Conservation (phyloP, 2,888 invertebrate species). For the Ophion slaviceki region DNA sequence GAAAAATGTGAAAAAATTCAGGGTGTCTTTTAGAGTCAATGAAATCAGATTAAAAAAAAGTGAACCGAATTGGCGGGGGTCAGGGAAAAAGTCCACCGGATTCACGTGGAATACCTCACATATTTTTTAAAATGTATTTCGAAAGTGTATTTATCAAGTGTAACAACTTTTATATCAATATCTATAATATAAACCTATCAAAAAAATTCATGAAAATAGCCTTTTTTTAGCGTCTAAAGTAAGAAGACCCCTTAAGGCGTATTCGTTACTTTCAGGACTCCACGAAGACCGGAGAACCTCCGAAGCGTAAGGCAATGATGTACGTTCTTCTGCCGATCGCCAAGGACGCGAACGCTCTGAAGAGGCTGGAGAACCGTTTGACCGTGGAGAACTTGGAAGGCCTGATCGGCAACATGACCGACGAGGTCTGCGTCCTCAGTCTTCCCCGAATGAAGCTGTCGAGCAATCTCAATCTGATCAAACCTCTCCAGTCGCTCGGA, state of each 20-base stretch:
- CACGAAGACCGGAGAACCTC: background rate
- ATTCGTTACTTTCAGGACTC: slow-evolving; percentile 3
- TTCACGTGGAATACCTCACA: too few species aligned
- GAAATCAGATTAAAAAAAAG: too few species aligned
- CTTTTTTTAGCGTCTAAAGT: too few species aligned
- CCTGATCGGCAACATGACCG: slow-evolving; percentile 84
- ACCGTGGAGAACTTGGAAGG: slow-evolving; percentile 84
- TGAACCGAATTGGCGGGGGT: too few species aligned
- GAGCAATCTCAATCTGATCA: slow-evolving; percentile 85
- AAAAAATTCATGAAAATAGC: too few species aligned
- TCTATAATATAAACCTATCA: too few species aligned
- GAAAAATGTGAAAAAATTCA: too few species aligned
- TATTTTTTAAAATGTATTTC: too few species aligned
- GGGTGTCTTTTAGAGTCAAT: too few species aligned
- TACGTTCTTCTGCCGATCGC: slow-evolving; percentile 87
- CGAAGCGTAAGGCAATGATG: slow-evolving; percentile 83
- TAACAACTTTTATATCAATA: too few species aligned
- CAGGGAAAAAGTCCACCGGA: too few species aligned
- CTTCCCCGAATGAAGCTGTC: slow-evolving; percentile 91
- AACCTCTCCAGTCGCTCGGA: slow-evolving; percentile 86
- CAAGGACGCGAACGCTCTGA: slow-evolving; percentile 83
- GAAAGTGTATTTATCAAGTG: too few species aligned
- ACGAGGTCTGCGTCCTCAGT: slow-evolving; percentile 85
- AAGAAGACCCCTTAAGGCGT: background rate
- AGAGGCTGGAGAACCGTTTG: slow-evolving; percentile 84